A percentile compares a stretch with the other conserved stretches of the same genome.
These are phyloP conservation scores for Coreius guichenoti DNA, from an alignment of 2,797 vertebrate genomes.

Conservation along the genomic window DNA sequence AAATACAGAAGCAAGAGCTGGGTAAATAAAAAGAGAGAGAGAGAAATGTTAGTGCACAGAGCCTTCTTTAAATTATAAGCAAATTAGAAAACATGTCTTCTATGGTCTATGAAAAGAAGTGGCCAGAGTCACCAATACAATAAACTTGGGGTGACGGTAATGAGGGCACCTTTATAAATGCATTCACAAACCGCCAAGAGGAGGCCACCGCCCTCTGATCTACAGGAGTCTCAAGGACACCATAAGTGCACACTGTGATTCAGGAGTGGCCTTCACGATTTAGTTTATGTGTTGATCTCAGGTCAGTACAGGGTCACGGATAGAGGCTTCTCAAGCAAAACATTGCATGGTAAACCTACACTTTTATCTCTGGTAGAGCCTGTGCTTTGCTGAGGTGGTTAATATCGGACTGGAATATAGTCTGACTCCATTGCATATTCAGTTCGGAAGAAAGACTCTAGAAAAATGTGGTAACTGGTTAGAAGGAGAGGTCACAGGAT, in stretches of 20 bases:
- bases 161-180: slow-evolving; percentile 22
- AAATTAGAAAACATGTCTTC: slow-evolving; percentile 5
- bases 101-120: neutral
- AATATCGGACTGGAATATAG: neutral
- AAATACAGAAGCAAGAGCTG: neutral
- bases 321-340: slow-evolving; percentile 26
- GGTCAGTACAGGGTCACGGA: neutral
- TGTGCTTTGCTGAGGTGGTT: slow-evolving; percentile 18
- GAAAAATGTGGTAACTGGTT: neutral
- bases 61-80: slow-evolving; percentile 1
- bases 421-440: slow-evolving; percentile 18
- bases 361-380: neutral
- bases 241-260: slow-evolving; percentile 1
- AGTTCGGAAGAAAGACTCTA: neutral
- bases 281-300: slow-evolving; percentile 35
- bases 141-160: slow-evolving; percentile 19
- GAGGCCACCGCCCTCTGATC: slow-evolving; percentile 6
- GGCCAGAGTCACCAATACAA: neutral
- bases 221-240: slow-evolving; percentile 15
- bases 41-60: neutral
- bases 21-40: neutral
- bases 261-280: slow-evolving; percentile 32
- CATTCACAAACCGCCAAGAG: slow-evolving; percentile 32
- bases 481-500: neutral
- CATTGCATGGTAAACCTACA: slow-evolving; percentile 16